Conservation (phyloP, 2,797 vertebrate species). For the Aselliscus stoliczkanus region DNA sequence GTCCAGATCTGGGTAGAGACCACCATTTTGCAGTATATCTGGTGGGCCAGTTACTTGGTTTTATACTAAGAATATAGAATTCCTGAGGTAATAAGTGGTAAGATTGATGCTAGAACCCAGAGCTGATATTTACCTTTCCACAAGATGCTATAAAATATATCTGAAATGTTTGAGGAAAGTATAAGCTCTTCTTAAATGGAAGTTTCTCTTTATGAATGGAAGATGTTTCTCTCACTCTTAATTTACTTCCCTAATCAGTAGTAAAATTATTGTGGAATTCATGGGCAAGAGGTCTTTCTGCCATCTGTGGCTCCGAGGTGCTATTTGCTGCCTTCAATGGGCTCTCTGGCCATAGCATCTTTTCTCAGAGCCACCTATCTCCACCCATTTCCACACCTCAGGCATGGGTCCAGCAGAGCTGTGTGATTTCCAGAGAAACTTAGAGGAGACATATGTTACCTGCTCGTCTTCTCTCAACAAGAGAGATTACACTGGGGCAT, state of each 20-base stretch:
- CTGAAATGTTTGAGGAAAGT: neutral
- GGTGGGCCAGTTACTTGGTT: neutral
- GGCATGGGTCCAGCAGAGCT: neutral
- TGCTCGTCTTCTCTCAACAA: neutral
- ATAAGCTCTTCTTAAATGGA: neutral
- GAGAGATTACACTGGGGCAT: neutral
- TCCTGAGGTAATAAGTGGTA: neutral
- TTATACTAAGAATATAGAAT: neutral
- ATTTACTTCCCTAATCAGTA: neutral
- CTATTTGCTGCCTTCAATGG: no score
- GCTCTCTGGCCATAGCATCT: neutral
- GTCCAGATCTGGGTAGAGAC: neutral
- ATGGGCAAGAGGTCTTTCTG: neutral
- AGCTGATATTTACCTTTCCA: neutral
- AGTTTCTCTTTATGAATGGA: neutral
- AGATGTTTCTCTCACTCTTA: neutral
- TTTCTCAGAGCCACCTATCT: neutral
- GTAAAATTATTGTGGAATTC: neutral
- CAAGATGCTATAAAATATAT: neutral
- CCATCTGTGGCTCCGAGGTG: neutral
- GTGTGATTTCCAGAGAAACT: neutral
- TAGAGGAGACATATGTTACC: no score
- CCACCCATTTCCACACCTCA: fast-evolving
- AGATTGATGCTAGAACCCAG: neutral
- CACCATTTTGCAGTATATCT: neutral